phyloP scores from a whole-genome alignment of 2,797 vertebrate genomes.

The Melanotaenia nigrans region DNA sequence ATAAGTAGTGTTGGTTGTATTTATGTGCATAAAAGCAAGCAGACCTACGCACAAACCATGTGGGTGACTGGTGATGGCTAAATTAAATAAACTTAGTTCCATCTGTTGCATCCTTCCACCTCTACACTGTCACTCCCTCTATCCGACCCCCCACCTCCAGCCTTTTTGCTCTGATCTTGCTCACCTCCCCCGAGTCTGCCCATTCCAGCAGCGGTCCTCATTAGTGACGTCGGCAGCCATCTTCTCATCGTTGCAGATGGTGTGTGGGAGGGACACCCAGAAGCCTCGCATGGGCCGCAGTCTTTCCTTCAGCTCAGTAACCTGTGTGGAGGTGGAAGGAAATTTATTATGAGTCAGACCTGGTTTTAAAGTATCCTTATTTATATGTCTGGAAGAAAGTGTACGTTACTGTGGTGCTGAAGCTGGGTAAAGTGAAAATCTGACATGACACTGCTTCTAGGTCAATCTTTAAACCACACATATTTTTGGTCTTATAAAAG shows the following conservation, averaged over 20 bases:
- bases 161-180: constrained; percentile 51
- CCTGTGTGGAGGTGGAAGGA: constrained; percentile 78
- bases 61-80: constrained; percentile 47
- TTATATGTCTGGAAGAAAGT: constrained; percentile 52
- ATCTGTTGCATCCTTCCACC: constrained; percentile 56
- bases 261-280: constrained; percentile 89
- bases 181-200: constrained; percentile 88
- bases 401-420: constrained; percentile 47
- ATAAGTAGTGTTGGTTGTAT: constrained; percentile 12
- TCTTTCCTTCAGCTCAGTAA: constrained; percentile 87
- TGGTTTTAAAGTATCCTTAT: constrained; percentile 55
- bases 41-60: constrained; percentile 47
- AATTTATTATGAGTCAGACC: constrained; percentile 66
- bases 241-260: constrained; percentile 88
- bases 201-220: constrained; percentile 91
- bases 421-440: constrained; percentile 29
- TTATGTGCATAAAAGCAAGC: constrained; percentile 33
- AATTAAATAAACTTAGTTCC: constrained; percentile 59
- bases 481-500: constrained; percentile 47
- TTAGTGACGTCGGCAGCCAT: constrained; percentile 87
- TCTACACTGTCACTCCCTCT: constrained; percentile 37
- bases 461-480: constrained; percentile 27
- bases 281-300: constrained; percentile 88
- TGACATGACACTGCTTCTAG: constrained; percentile 38
- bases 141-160: background rate